Base-by-base conservation (phyloP, 2,113 vertebrate genomes). In the Elephas maximus region DNA sequence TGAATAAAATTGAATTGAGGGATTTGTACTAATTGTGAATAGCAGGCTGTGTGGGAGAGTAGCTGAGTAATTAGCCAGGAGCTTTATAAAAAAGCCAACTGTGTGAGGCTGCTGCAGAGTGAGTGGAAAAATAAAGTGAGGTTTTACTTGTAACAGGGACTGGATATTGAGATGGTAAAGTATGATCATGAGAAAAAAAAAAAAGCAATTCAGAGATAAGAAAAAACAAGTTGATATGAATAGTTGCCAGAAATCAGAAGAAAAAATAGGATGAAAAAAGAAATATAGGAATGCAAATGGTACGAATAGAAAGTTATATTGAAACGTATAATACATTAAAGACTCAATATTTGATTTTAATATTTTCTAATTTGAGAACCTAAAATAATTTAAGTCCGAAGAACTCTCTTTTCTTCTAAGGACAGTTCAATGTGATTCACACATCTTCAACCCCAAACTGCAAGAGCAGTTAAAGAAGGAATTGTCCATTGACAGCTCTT, bases 11-110 rank as follows among this genome's bases (percentile, higher is more conserved):
- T 93, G 92, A 97, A 96, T 92, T 83, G 83, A 80, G 45, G 95
- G 92, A 97, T 95, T 96, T 97, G 84, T 95, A 84, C 67, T 82
- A 86, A 91, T 88, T 92, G 83, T 98, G 92, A 98, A 95, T 94
- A 95, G 95, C 85, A 82, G 92, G 88, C 96, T 95, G 78, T 95
- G 90, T 92, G 92, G 90, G 87, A 88, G 78, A 92, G 62, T 30
- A 92, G 88, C 81, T 80, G 92, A 91, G 94, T 67, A 82, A 95
- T 60, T 74, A 94, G 92, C 88, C 37, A 83, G 86, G 67, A 96
- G 84, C 92, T 95, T 93, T 87, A 76, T 86, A 73, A 30, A 30
- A 85, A 89, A 91, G 92, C 90, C 95, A 92, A 44, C 80, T 90
- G 78, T 86, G 96, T 67, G 77, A 88, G 90, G 92, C 53, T 15